Evolutionary conservation across 2,888 invertebrate genomes (phyloP), one percentile per base, ranked within the genome.

Genomic region (Nematopogon swammerdamellus): DNA sequence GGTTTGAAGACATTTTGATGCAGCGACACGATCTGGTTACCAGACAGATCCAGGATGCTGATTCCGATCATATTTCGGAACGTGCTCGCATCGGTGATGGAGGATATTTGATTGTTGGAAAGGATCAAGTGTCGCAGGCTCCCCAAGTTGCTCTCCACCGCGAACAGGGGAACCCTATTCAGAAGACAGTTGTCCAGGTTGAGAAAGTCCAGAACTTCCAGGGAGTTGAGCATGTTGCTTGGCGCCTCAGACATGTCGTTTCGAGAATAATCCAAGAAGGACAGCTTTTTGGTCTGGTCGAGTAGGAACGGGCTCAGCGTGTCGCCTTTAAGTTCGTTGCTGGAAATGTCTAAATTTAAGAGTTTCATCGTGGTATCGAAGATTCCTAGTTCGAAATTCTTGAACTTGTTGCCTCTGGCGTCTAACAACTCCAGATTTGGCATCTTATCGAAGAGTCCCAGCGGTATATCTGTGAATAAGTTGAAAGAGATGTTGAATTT

Each of bases 401-500:
- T 53, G 2, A 71, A 53, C 48, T 49, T 59, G 36, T 71, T 71
- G 3, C 59, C 63, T 58, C 62, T 65, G 44, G 70, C 58, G 57
- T 71, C 68, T 5, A 72, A 56, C 1, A 61, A 49, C 52, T 61
- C 57, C 43, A 72, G 50, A 47, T 65, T 63, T 0, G 60, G 56
- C 51, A 60, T 64, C 36, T 65, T 58, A 51, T 71, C 65, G 18
- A 72, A 70, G 2, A 70, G 44, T 0, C 68, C 70, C 2, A 66
- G 54, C 1, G 65, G 65, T 18, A 71, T 59, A 6, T 56, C 59
- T 1, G 56, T 59, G 11, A 72, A 30, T 18, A 55, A 47, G 54
- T 71, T 72, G 43, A 62, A 51, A 0, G 70, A 68, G 14, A 71
- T 56, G 56, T 70, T 68, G 45, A 72, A 54, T 52, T 61, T 55